A percentile compares a stretch with the other conserved stretches of the same genome.
phyloP scores from a whole-genome alignment of 2,797 vertebrate genomes.

The Sternarchorhynchus goeldii region DNA sequence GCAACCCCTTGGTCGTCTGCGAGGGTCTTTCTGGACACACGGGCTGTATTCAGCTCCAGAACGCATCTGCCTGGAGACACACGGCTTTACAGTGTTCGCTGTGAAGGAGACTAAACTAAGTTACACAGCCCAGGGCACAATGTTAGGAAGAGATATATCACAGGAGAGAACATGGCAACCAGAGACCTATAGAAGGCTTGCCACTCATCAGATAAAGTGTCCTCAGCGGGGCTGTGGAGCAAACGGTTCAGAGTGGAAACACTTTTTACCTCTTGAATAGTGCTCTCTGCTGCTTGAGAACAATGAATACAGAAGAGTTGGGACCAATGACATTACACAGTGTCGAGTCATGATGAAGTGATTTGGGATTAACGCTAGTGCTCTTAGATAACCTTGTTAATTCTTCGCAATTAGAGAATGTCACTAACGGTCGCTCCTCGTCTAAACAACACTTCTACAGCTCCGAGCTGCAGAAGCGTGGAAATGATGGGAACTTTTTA shows the following conservation, averaged over 20 bases:
- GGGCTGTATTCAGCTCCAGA: not conserved
- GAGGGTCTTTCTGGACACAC: not conserved
- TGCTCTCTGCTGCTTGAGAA: not conserved
- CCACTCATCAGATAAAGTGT: not conserved
- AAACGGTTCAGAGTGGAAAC: not conserved
- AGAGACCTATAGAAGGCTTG: conserved; percentile 38
- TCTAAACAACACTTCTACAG: not conserved
- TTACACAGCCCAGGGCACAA: conserved; percentile 29
- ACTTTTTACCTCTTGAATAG: not conserved
- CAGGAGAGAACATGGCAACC: conserved; percentile 39
- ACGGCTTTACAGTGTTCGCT: conserved; percentile 14
- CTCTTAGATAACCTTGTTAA: not conserved
- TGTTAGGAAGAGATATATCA: conserved; percentile 10
- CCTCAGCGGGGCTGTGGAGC: not conserved
- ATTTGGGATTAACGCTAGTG: not conserved
- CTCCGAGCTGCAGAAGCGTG: not conserved
- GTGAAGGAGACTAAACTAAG: conserved; percentile 39
- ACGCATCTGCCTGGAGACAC: conserved; percentile 1
- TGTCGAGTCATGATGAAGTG: not conserved
- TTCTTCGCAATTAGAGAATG: no score
- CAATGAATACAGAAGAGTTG: not conserved
- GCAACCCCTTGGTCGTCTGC: not conserved
- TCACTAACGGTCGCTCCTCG: no score
- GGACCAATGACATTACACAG: not conserved
- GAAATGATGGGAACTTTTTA: not conserved